Percentiles rank a stretch among this genome's conserved stretches.
Evolutionary conservation across 2,113 vertebrate species (phyloP).

Genomic region (Phocoena phocoena): DNA sequence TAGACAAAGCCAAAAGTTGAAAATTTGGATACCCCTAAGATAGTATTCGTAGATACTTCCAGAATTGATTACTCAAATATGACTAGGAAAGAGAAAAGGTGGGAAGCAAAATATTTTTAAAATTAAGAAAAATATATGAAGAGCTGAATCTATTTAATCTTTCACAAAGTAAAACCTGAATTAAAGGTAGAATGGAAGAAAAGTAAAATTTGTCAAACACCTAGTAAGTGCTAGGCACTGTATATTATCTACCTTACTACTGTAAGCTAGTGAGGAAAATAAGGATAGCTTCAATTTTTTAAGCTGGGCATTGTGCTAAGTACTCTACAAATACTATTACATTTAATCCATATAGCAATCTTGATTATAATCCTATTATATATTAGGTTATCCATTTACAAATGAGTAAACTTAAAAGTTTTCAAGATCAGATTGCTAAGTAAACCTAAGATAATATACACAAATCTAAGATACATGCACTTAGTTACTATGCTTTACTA

Average conservation of each 20-base stretch:
- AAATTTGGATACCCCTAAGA: background rate
- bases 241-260: background rate
- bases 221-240: background rate
- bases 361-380: background rate
- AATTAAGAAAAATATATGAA: background rate
- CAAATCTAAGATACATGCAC: background rate
- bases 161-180: background rate
- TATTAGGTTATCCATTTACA: background rate
- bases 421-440: background rate
- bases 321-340: background rate
- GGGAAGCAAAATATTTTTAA: background rate
- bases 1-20: background rate
- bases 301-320: background rate
- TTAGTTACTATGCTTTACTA: background rate
- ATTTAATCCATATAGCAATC: background rate
- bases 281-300: background rate
- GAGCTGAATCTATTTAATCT: background rate
- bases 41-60: background rate
- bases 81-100: background rate
- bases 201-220: background rate
- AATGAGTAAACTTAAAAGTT: background rate
- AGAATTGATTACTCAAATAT: background rate
- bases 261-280: background rate
- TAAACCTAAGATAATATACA: background rate
- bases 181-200: background rate